A percentile compares a stretch with the other conserved stretches of the same genome.
Conservation (phyloP, 2,113 vertebrate species). For the Oncorhynchus mykiss region DNA sequence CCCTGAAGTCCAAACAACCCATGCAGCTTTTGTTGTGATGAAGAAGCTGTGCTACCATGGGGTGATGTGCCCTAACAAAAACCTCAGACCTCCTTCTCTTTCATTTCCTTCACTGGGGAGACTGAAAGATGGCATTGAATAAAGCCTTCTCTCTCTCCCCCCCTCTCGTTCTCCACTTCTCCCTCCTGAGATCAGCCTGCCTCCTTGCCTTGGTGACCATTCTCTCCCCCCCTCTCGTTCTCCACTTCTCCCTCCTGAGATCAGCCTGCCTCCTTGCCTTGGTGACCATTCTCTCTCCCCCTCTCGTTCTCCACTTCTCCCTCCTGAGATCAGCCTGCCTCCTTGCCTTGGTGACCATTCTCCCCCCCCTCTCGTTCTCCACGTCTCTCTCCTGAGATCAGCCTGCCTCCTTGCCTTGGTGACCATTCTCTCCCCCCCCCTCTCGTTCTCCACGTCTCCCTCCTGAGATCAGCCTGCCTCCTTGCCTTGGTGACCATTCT, state of each 20-base stretch:
- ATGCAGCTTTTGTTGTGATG: constrained; percentile 56
- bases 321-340: constrained; percentile 41
- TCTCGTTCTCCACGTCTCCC: constrained; percentile 25
- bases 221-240: constrained; percentile 49
- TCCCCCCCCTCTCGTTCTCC: constrained; percentile 18
- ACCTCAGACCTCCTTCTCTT: constrained; percentile 65
- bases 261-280: constrained; percentile 34
- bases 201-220: constrained; percentile 64
- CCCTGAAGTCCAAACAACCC: constrained; percentile 43
- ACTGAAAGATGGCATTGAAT: constrained; percentile 73
- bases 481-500: background rate
- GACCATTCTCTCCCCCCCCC: background rate
- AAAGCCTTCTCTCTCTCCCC: constrained; percentile 6
- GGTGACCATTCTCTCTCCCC: background rate
- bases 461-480: constrained; percentile 41
- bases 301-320: constrained; percentile 26
- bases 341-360: background rate
- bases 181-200: constrained; percentile 39
- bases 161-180: constrained; percentile 24
- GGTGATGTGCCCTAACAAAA: constrained; percentile 54
- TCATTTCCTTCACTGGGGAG: constrained; percentile 62
- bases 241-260: constrained; percentile 25
- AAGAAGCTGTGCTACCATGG: constrained; percentile 54
- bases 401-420: constrained; percentile 24
- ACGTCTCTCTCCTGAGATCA: constrained; percentile 30